These are phyloP conservation scores for Austrolebias charrua DNA, from an alignment of 2,797 vertebrate species.

Conservation along the genomic window DNA sequence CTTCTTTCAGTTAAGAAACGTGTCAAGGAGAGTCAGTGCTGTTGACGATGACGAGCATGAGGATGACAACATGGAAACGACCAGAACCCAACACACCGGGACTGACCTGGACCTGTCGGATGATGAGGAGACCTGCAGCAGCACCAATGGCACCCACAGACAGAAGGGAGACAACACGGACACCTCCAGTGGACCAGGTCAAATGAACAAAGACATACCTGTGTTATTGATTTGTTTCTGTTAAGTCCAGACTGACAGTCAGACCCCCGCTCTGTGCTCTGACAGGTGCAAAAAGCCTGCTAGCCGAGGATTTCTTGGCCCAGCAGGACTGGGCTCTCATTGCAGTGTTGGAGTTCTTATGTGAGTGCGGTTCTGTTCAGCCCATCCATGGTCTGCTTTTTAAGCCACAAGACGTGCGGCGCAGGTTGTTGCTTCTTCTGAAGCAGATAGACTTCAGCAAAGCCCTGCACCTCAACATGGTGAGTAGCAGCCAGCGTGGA, in stretches of 20 bases:
- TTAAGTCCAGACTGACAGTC: neutral
- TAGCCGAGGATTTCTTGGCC: conserved; percentile 85
- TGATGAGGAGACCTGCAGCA: conserved; percentile 48
- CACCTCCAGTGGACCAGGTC: conserved; percentile 78
- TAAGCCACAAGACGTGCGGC: conserved; percentile 84
- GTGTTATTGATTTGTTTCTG: neutral
- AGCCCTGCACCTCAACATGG: conserved; percentile 86
- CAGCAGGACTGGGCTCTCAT: conserved; percentile 87
- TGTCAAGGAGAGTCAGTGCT: conserved; percentile 66
- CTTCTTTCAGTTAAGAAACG: conserved; percentile 70
- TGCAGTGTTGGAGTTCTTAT: conserved; percentile 86
- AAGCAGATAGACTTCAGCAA: conserved; percentile 81
- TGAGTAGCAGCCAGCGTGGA: conserved; percentile 49
- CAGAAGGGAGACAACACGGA: conserved; percentile 78
- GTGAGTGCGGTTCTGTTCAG: conserved; percentile 80
- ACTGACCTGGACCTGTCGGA: conserved; percentile 78
- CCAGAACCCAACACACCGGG: conserved; percentile 69
- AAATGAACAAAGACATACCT: neutral
- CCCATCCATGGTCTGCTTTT: conserved; percentile 80
- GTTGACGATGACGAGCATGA: conserved; percentile 68
- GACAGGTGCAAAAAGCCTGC: conserved; percentile 85
- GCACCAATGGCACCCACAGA: conserved; percentile 44
- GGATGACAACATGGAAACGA: conserved; percentile 78
- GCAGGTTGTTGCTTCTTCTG: conserved; percentile 82
- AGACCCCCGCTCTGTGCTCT: neutral